Base-by-base conservation (phyloP, 2,888 invertebrate species). In the Oscheius sp. region DNA sequence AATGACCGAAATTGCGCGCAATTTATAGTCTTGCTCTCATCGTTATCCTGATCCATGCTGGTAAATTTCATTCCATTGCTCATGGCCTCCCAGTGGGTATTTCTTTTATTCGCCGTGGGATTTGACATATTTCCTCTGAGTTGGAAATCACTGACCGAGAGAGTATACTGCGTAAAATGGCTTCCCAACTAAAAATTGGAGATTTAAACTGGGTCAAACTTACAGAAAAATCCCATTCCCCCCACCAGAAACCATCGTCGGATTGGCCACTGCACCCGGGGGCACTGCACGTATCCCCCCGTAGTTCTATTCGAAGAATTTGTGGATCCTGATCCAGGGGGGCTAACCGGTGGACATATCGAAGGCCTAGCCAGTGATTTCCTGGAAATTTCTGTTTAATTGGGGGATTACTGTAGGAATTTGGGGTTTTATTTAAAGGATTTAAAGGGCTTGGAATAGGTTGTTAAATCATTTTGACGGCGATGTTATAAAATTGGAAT, bases 11-110 rank as follows among this genome's bases (percentile, higher is more conserved):
- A 80, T 12, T 75, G 75, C 0, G 85, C 84, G 70, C 84, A 84
- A 59, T 84, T 85, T 1, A 41, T n/a, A 3, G 2, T 16, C 9
- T 72, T 25, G 6, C 53, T 63, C 49, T 66, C 29, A 69, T 84
- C 85, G 45, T 80, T 73, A 68, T 85, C 84, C 23, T 53, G 27
- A 66, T 85, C 85, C 35, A 80, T 56, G 7, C 84, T 83, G 43
- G 64, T 64, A 21, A 59, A 59, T 12, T 29, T 29, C 16, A 7
- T 29, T 7, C 55, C 55, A 23, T 55, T 55, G 21, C 21, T 55
- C 23, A 69, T 25, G n/a, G 21, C 21, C 25, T 66, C 61, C 69
- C 82, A 81, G 16, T 64, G 43, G 12, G 61, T 35, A 27, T 27
- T 46, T 12, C 23, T 35, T 29, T 66, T 66, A 6, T 21, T 16